Conservation (phyloP, 2,888 invertebrate genomes). For the Nycteola revayana region DNA sequence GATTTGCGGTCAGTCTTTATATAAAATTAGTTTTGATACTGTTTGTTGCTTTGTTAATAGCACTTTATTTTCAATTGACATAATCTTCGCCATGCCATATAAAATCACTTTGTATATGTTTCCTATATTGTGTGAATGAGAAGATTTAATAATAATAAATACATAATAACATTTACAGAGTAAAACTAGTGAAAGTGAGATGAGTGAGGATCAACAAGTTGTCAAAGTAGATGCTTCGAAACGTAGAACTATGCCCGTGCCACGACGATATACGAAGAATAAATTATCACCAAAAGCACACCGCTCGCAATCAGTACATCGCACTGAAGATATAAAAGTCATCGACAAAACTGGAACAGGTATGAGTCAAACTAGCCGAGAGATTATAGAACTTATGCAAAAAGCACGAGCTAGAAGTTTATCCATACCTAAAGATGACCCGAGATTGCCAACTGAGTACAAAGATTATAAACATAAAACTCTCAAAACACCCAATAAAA, state of each 20-base stretch:
- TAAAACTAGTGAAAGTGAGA: slow-evolving; percentile 82
- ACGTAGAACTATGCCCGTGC: slow-evolving; percentile 67
- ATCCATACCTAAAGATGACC: slow-evolving; percentile 77
- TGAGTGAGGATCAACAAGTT: slow-evolving; percentile 75
- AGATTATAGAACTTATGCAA: slow-evolving; percentile 75
- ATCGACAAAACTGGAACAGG: slow-evolving; percentile 63
- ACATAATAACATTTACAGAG: slow-evolving; percentile 74
- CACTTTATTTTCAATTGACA: slow-evolving; percentile 62
- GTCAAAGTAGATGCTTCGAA: slow-evolving; percentile 43
- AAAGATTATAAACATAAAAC: slow-evolving; percentile 58
- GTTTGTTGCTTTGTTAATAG: slow-evolving; percentile 67
- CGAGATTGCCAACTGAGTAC: slow-evolving; percentile 59
- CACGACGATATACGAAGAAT: slow-evolving; percentile 67
- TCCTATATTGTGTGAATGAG: slow-evolving; percentile 41
- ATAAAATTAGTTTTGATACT: slow-evolving; percentile 63
- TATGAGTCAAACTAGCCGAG: slow-evolving; percentile 73
- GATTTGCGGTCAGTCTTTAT: slow-evolving; percentile 77
- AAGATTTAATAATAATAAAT: slow-evolving; percentile 58
- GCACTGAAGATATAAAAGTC: slow-evolving; percentile 58
- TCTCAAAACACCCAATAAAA: slow-evolving; percentile 80
- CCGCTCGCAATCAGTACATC: slow-evolving; percentile 81
- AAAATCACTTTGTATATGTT: slow-evolving; percentile 45
- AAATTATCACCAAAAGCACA: slow-evolving; percentile 67
- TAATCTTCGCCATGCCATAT: slow-evolving; percentile 36
- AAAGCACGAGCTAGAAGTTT: slow-evolving; percentile 74